Percentiles rank a stretch among this genome's conserved stretches.
Conservation (phyloP, 2,113 vertebrate species). For the Gallinago paraguaiae region DNA sequence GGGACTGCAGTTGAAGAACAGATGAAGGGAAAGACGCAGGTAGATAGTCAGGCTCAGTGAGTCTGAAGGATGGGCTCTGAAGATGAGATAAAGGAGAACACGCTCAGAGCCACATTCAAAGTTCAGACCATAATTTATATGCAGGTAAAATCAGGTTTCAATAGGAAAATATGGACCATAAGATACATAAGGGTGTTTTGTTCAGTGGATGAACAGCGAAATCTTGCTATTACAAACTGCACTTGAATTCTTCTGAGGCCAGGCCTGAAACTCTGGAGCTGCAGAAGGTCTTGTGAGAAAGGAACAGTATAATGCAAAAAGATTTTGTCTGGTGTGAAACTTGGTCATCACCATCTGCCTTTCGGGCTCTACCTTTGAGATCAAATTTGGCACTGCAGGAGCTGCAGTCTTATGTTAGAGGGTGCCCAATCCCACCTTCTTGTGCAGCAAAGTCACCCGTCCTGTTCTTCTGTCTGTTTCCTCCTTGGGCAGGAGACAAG, state of each 20-base stretch:
- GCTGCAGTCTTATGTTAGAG: neutral
- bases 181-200: neutral
- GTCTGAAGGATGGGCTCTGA: neutral
- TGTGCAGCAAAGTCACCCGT: accelerated
- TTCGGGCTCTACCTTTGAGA: neutral
- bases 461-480: neutral
- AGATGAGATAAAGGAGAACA: neutral
- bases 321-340: neutral
- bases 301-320: neutral
- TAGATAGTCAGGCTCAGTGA: neutral
- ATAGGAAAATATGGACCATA: neutral
- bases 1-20: neutral
- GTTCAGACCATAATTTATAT: neutral
- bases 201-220: neutral
- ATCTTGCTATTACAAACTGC: neutral
- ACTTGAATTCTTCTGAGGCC: neutral
- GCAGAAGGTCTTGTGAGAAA: neutral
- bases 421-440: neutral
- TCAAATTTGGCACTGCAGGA: neutral
- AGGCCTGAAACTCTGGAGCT: neutral
- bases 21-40: neutral
- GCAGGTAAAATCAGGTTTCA: neutral
- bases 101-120: neutral
- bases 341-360: neutral
- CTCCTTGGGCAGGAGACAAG: neutral